Evolutionary conservation across 2,113 vertebrate species (phyloP).

Genomic region (Podilymbus podiceps): DNA sequence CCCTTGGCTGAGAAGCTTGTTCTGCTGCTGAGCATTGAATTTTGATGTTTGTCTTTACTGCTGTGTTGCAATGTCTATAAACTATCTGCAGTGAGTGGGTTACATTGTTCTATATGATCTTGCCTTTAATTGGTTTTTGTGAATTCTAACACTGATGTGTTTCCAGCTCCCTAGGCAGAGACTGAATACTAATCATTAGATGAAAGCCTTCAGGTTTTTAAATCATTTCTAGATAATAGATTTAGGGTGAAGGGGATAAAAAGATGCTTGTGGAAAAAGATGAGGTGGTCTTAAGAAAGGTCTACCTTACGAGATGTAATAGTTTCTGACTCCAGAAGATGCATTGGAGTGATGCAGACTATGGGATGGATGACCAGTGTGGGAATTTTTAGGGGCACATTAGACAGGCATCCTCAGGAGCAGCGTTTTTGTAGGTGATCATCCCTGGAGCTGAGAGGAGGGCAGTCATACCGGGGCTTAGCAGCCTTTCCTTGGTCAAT

Average conservation of each 20-base stretch:
- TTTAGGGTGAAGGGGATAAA: not conserved
- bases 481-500: not conserved
- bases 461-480: not conserved
- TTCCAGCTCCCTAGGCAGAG: not conserved
- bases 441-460: not conserved
- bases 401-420: not conserved
- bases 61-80: constrained; percentile 21
- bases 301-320: not conserved
- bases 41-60: constrained; percentile 32
- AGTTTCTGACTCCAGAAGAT: not conserved
- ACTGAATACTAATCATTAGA: not conserved
- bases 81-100: not conserved
- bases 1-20: not conserved
- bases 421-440: not conserved
- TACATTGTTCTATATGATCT: not conserved
- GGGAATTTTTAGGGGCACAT: not conserved
- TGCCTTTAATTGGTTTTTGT: not conserved
- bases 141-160: not conserved
- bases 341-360: not conserved
- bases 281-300: not conserved
- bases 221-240: not conserved
- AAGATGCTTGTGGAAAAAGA: not conserved
- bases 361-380: not conserved
- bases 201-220: not conserved
- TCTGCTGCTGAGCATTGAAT: not conserved